Evolutionary conservation across 2,888 invertebrate genomes (phyloP).

Genomic region (Scaeva pyrastri): DNA sequence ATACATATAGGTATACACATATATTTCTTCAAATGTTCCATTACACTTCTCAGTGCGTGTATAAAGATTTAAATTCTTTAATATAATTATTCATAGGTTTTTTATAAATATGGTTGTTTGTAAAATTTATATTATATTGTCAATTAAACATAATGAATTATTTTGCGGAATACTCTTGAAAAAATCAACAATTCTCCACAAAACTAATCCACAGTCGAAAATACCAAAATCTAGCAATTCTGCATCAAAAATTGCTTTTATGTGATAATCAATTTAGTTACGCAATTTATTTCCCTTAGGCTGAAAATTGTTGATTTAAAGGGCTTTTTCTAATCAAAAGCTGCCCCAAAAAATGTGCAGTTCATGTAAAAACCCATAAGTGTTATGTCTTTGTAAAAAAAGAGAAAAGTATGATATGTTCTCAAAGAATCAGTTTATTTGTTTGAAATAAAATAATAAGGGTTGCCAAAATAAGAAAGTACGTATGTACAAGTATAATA

Average conservation of each 20-base stretch:
- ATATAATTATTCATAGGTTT: conserved; percentile 68
- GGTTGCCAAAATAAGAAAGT: conserved; percentile 62
- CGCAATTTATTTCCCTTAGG: conserved; percentile 57
- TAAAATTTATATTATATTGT: conserved; percentile 75
- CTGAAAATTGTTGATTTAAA: conserved; percentile 58
- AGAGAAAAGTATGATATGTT: conserved; percentile 74
- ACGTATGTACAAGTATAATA: conserved; percentile 74
- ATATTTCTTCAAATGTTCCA: conserved; percentile 50
- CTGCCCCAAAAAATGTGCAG: conserved; percentile 67
- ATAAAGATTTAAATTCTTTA: conserved; percentile 74
- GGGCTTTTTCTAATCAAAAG: conserved; percentile 56
- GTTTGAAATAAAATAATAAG: conserved; percentile 65
- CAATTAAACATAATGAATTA: conserved; percentile 75
- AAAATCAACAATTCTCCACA: conserved; percentile 55
- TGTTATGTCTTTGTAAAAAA: conserved; percentile 56
- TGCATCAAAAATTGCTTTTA: conserved; percentile 64
- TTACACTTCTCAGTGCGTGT: conserved; percentile 64
- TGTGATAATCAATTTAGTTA: conserved; percentile 67
- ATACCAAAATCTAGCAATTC: conserved; percentile 70
- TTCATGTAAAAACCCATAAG: conserved; percentile 65
- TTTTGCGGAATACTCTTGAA: conserved; percentile 66
- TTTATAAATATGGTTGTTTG: conserved; percentile 75
- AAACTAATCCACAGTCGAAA: conserved; percentile 74
- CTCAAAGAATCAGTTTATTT: conserved; percentile 74
- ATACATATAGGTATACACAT: conserved; percentile 54